These are phyloP conservation scores for Machimus atricapillus DNA, from an alignment of 2,888 invertebrate species.

Conservation along the genomic window DNA sequence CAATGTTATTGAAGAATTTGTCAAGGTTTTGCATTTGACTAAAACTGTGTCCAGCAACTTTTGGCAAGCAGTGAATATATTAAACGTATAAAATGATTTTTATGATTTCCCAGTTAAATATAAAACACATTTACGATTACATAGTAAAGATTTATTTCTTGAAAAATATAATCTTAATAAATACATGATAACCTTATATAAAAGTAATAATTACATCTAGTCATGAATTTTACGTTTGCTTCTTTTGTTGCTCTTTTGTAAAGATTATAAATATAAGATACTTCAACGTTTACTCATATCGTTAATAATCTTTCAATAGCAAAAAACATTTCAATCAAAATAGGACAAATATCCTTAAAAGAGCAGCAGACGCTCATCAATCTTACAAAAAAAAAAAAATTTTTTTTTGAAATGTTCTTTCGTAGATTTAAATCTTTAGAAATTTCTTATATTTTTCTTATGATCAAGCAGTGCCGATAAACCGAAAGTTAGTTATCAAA, in stretches of 20 bases:
- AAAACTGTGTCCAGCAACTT: too few species aligned
- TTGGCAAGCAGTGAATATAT: too few species aligned
- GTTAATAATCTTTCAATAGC: background rate
- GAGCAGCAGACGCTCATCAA: background rate
- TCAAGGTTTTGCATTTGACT: too few species aligned
- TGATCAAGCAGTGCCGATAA: background rate
- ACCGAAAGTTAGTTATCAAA: slow-evolving; percentile 16
- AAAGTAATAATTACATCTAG: slow-evolving; percentile 21
- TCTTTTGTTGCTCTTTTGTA: background rate
- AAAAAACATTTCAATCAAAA: background rate
- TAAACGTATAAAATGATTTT: background rate
- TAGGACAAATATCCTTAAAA: background rate
- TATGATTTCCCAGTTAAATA: background rate
- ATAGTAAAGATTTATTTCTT: slow-evolving; percentile 31
- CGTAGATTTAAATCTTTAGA: background rate
- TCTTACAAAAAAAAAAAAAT: background rate
- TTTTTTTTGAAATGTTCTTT: background rate
- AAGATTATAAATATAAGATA: slow-evolving; percentile 2
- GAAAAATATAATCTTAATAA: slow-evolving; percentile 38
- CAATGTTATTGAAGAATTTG: too few species aligned
- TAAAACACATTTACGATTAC: background rate
- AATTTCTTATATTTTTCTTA: background rate
- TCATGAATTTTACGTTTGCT: slow-evolving; percentile 20
- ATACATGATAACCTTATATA: slow-evolving; percentile 27
- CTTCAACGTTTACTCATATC: background rate